Conservation (phyloP, 1,140 invertebrate species). For the Calosoma granatense region DNA sequence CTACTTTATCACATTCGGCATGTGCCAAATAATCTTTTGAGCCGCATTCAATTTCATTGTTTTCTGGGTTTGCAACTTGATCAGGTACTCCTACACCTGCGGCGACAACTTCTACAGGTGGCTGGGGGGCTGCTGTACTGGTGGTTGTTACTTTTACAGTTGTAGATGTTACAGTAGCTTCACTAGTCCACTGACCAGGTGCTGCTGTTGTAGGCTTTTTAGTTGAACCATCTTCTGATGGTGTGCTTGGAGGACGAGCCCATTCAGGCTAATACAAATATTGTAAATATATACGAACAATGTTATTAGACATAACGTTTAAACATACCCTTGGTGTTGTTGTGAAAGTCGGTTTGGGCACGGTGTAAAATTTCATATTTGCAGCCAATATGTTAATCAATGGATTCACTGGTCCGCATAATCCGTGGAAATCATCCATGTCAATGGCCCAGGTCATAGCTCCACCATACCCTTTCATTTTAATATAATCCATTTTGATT, state of each 20-base stretch:
- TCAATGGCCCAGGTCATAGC: constrained; percentile 84
- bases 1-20: constrained; percentile 50
- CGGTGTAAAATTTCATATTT: constrained; percentile 61
- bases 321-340: constrained; percentile 56
- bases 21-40: constrained; percentile 55
- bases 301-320: background rate
- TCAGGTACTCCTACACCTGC: constrained; percentile 19
- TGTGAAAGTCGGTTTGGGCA: constrained; percentile 53
- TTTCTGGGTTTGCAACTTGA: constrained; percentile 33
- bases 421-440: constrained; percentile 73
- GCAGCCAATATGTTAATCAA: constrained; percentile 60
- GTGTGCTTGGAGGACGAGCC: constrained; percentile 54
- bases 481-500: constrained; percentile 82
- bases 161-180: constrained; percentile 22
- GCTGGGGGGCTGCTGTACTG: constrained; percentile 24
- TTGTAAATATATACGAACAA: constrained; percentile 12
- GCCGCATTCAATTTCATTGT: constrained; percentile 41
- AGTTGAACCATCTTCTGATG: constrained; percentile 31
- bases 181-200: constrained; percentile 20
- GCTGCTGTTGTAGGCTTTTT: constrained; percentile 24
- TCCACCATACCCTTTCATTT: constrained; percentile 68
- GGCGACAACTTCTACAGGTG: constrained; percentile 17
- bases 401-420: constrained; percentile 63
- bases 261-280: constrained; percentile 50
- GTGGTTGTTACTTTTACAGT: constrained; percentile 17